Percentiles rank a stretch among this genome's conserved stretches.
These are phyloP conservation scores for Popillia japonica DNA, from an alignment of 1,140 invertebrate species.

Conservation along the genomic window DNA sequence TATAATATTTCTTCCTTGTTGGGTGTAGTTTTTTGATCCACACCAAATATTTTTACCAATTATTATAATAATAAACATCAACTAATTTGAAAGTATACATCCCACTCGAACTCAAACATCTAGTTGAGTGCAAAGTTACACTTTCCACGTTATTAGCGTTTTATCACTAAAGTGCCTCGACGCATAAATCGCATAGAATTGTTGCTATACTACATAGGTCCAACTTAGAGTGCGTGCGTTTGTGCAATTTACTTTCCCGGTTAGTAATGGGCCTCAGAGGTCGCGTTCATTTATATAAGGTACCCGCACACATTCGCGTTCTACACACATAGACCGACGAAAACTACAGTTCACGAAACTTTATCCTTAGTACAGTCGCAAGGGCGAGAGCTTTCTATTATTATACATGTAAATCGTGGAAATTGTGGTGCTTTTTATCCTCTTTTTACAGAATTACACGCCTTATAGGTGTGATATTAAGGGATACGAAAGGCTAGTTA, in stretches of 20 bases:
- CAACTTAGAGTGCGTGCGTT: background rate
- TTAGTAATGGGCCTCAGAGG: background rate
- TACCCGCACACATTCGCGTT: no score
- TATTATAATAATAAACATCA: background rate
- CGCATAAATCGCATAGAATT: background rate
- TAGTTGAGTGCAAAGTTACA: background rate
- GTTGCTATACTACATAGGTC: background rate
- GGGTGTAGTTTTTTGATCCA: background rate
- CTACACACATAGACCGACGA: no score
- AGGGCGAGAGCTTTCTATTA: no score
- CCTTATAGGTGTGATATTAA: conserved; percentile 2
- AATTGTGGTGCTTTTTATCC: background rate
- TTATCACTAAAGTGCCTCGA: background rate
- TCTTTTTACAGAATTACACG: background rate
- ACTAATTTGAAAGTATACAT: background rate
- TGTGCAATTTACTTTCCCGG: conserved; percentile 1
- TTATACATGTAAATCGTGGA: background rate
- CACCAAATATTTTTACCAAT: background rate
- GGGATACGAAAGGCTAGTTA: background rate
- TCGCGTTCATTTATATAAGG: background rate
- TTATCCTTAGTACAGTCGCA: no score
- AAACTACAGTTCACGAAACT: no score
- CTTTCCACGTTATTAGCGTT: background rate
- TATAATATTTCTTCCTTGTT: background rate
- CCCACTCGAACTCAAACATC: background rate